Percentiles rank a stretch among this genome's conserved stretches.
phyloP scores from a whole-genome alignment of 2,888 invertebrate genomes.

The Beris morrisii region DNA sequence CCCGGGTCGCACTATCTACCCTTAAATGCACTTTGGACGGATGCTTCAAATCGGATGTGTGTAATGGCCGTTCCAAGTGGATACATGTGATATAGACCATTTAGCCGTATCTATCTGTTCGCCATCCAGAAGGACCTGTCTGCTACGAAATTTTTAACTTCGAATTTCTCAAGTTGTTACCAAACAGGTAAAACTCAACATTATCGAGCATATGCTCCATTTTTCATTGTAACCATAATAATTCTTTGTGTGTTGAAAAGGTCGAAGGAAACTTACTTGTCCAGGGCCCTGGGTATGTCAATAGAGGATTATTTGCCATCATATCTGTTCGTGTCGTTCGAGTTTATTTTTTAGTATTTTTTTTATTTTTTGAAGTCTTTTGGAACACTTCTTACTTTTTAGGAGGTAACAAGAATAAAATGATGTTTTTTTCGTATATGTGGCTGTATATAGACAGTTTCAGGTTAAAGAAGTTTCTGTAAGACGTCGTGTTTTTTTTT shows the following conservation, averaged over 20 bases:
- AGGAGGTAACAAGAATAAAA: neutral
- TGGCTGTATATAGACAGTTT: constrained; percentile 11
- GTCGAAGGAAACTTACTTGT: constrained; percentile 6
- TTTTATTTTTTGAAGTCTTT: constrained; percentile 2
- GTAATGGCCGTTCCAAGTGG: neutral
- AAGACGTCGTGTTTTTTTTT: too few species aligned
- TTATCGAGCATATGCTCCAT: constrained; percentile 28
- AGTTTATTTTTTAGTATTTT: constrained; percentile 26
- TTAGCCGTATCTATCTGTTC: too few species aligned
- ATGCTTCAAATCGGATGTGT: constrained; percentile 16
- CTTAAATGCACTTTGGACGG: constrained; percentile 25
- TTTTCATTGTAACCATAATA: constrained; percentile 28
- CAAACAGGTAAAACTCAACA: constrained; percentile 26
- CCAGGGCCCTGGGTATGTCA: constrained; percentile 17
- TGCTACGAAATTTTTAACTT: constrained; percentile 6
- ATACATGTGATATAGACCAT: too few species aligned
- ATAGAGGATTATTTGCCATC: constrained; percentile 31
- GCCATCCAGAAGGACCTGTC: neutral
- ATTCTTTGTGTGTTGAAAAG: constrained; percentile 16
- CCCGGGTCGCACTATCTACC: neutral
- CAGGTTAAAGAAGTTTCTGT: too few species aligned
- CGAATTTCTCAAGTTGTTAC: constrained; percentile 22
- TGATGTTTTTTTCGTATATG: neutral
- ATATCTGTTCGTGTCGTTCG: constrained; percentile 32
- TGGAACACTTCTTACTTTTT: constrained; percentile 1